Evolutionary conservation across 2,888 invertebrate genomes (phyloP), one percentile per base, ranked within the genome.

Genomic region (Cryptocheilus praepositus): DNA sequence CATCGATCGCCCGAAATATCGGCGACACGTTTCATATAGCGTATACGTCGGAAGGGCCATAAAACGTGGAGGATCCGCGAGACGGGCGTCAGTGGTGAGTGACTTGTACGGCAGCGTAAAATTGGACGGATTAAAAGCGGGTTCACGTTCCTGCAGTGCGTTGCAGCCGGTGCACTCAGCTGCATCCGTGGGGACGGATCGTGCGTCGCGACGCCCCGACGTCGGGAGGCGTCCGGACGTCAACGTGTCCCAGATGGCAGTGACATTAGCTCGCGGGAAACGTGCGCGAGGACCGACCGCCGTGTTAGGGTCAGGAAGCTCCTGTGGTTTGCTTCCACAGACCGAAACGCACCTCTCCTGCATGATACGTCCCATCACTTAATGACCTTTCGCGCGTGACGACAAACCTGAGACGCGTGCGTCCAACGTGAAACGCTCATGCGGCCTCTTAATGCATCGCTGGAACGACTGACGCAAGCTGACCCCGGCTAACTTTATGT

Each of bases 181-280:
- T 18, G 49, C 16, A 49, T 44, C 13, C 15, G 22, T 22, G 57
- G 44, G 45, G 21, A 22, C 5, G 22, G 46, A 16, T 18, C 53
- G 44, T 16, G 61, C 49, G 49, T 54, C 60, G 56, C 22, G 43
- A 28, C 49, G 63, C 44, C 64, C 3, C 21, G 49, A 44, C 60
- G 68, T 65, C 59, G 68, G 61, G 68, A 62, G 36, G 54, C 63
- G 66, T 70, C 63, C 68, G 66, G 61, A 69, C 70, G 79, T 79
- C 79, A 73, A 71, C 69, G 69, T 64, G 74, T 79, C 74, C 74
- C 79, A 79, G 75, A 74, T 79, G 79, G 69, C 70, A 44, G 28
- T 61, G 79, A 77, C 79, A 73, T 79, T 75, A 73, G 72, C 72
- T 61, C 71, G 22, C 61, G 57, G 57, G 70, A 58, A 65, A 72